Conservation (phyloP, 2,888 invertebrate species). For the Nudaria mundana region DNA sequence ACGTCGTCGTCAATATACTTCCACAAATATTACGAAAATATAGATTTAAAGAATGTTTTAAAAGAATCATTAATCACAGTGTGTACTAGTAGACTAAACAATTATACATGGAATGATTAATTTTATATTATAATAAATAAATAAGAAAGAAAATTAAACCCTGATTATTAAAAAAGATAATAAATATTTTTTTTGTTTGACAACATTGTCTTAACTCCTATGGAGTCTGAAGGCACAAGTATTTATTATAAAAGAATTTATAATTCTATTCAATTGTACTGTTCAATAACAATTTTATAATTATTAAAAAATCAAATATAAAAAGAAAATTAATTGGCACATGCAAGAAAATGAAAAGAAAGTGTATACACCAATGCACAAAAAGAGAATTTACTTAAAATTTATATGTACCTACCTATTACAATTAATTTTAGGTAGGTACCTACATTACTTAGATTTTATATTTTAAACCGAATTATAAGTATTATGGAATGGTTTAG, state of each 20-base stretch:
- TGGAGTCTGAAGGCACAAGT: slow-evolving; percentile 56
- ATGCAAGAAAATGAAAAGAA: slow-evolving; percentile 21
- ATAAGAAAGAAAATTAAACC: slow-evolving; percentile 33
- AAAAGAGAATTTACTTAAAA: slow-evolving; percentile 35
- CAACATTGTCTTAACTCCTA: slow-evolving; percentile 41
- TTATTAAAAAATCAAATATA: neutral
- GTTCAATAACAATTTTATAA: slow-evolving; percentile 29
- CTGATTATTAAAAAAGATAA: slow-evolving; percentile 38
- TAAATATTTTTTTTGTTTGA: slow-evolving; percentile 35
- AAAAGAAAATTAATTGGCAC: slow-evolving; percentile 44
- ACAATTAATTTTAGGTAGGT: too few relatives aligned
- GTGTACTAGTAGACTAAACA: slow-evolving; percentile 59
- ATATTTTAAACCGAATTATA: slow-evolving; percentile 24
- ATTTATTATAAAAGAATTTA: slow-evolving; percentile 39
- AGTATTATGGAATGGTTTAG: slow-evolving; percentile 55
- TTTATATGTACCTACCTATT: too few relatives aligned
- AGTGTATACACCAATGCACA: slow-evolving; percentile 24
- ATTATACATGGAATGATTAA: slow-evolving; percentile 70
- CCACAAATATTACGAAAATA: slow-evolving; percentile 60
- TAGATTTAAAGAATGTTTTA: slow-evolving; percentile 42
- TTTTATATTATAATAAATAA: slow-evolving; percentile 47
- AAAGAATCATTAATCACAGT: slow-evolving; percentile 69
- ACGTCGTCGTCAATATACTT: slow-evolving; percentile 45
- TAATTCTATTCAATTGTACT: slow-evolving; percentile 52
- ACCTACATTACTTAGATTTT: slow-evolving; percentile 17